A percentile compares a stretch with the other conserved stretches of the same genome.
phyloP scores from a whole-genome alignment of 1,140 invertebrate species.

The Gyrodactylus salaris region DNA sequence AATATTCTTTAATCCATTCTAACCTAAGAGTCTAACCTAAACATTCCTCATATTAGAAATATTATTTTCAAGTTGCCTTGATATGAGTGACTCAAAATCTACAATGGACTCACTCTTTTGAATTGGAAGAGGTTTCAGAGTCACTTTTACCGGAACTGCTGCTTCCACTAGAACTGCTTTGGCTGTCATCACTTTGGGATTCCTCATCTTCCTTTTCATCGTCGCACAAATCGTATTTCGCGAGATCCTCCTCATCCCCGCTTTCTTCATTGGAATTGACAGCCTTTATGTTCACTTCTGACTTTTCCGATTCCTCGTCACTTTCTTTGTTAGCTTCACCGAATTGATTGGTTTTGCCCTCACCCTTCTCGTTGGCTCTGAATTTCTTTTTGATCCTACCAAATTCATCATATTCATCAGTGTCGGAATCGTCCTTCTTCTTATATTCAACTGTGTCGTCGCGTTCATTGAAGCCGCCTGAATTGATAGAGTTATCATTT shows the following conservation, averaged over 20 bases:
- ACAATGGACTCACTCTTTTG: no score
- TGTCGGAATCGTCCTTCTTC: constrained; percentile 12
- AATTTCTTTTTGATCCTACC: not conserved
- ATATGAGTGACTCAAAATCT: no score
- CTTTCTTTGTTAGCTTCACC: no score
- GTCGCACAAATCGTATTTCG: constrained; percentile 8
- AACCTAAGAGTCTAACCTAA: not conserved
- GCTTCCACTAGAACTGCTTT: not conserved
- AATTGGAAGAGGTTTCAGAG: not conserved
- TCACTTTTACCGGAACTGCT: not conserved
- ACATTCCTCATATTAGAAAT: no score
- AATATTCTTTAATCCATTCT: not conserved
- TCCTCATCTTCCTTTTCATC: not conserved
- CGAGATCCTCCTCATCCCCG: constrained; percentile 4
- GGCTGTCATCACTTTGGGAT: not conserved
- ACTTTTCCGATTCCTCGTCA: not conserved
- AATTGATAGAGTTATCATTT: constrained; percentile 15
- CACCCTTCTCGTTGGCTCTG: not conserved
- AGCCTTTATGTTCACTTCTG: not conserved
- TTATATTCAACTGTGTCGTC: constrained; percentile 17
- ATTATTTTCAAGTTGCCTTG: no score
- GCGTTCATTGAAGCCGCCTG: constrained; percentile 18
- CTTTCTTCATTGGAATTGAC: constrained; percentile 8
- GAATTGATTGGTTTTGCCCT: not conserved
- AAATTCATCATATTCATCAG: constrained; percentile 18